Conservation (phyloP, 1,140 invertebrate genomes). For the Cydia fagiglandana region DNA sequence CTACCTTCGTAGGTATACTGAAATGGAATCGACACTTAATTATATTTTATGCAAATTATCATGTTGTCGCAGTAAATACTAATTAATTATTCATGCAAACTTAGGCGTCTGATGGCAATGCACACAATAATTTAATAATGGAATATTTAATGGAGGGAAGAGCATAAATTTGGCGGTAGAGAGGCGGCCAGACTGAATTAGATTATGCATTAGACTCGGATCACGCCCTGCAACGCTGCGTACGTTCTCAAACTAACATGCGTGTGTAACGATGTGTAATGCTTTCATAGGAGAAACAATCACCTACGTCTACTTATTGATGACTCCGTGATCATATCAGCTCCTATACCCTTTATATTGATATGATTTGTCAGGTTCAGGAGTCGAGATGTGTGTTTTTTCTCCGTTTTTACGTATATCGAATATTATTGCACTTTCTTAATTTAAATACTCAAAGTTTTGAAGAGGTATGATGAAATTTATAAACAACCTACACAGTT, state of each 20-base stretch:
- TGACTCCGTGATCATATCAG: no score
- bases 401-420: no score
- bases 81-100: conserved; percentile 37
- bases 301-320: background rate
- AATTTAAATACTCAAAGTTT: no score
- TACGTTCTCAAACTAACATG: background rate
- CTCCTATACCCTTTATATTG: no score
- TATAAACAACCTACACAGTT: no score
- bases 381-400: no score
- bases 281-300: background rate
- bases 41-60: conserved; percentile 32
- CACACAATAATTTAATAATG: conserved; percentile 32
- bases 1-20: background rate
- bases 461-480: no score
- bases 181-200: conserved; percentile 43
- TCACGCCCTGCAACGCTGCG: conserved; percentile 38
- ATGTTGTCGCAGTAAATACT: conserved; percentile 39
- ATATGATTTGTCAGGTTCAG: no score
- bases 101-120: conserved; percentile 35
- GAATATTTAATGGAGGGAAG: conserved; percentile 41
- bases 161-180: conserved; percentile 50
- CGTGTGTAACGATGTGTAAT: background rate
- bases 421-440: no score
- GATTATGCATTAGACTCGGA: conserved; percentile 56
- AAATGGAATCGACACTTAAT: background rate